A percentile compares a stretch with the other conserved stretches of the same genome.
Evolutionary conservation across 2,888 invertebrate species (phyloP).

Genomic region (Phrixothrix hirtus): DNA sequence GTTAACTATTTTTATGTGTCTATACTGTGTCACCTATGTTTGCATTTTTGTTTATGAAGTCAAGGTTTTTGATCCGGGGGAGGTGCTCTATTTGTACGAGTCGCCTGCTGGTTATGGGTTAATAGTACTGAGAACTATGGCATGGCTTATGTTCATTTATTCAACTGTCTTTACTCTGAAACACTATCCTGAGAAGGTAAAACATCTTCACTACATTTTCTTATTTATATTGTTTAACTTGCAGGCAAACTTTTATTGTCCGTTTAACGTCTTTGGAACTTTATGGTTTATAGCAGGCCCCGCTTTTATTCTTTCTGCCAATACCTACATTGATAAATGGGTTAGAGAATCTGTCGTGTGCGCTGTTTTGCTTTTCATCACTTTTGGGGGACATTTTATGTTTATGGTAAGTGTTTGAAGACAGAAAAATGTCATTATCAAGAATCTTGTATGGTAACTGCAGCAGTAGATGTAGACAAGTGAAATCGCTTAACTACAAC

Average conservation of each 20-base stretch:
- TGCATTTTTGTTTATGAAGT: slow-evolving; percentile 81
- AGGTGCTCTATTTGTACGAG: slow-evolving; percentile 88
- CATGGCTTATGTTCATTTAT: slow-evolving; percentile 82
- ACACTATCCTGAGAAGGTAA: slow-evolving; percentile 80
- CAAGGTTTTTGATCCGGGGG: slow-evolving; percentile 85
- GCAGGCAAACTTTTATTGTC: slow-evolving; percentile 76
- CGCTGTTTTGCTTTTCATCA: slow-evolving; percentile 65
- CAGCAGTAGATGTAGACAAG: no score
- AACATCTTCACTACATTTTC: not conserved
- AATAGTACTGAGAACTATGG: slow-evolving; percentile 71
- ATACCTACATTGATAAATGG: slow-evolving; percentile 80
- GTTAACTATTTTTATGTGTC: slow-evolving; percentile 77
- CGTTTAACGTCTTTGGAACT: slow-evolving; percentile 80
- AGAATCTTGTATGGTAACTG: no score
- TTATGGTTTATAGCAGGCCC: slow-evolving; percentile 87
- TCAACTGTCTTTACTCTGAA: slow-evolving; percentile 73
- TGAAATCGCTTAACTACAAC: no score
- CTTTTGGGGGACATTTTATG: slow-evolving; percentile 66
- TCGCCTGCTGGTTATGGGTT: slow-evolving; percentile 87
- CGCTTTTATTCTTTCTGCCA: slow-evolving; percentile 75
- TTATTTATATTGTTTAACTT: slow-evolving; percentile 44
- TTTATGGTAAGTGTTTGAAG: slow-evolving; percentile 62
- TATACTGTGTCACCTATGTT: slow-evolving; percentile 73
- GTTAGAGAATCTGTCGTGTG: slow-evolving; percentile 74
- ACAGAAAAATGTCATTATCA: not conserved